phyloP scores from a whole-genome alignment of 1,140 invertebrate species.

The Anastrepha obliqua region DNA sequence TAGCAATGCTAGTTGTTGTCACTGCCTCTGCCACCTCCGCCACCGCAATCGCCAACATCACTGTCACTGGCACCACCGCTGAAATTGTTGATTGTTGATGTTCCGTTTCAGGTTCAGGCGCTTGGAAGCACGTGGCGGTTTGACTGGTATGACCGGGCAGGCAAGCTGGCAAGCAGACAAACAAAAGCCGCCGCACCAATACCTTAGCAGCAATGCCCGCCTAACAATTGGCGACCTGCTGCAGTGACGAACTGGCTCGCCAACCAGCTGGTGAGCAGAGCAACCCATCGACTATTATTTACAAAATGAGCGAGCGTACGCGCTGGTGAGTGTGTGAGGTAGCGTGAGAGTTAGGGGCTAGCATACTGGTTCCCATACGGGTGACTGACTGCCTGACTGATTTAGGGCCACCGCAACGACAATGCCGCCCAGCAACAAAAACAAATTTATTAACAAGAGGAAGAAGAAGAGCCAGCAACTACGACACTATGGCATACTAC shows the following conservation, averaged over 20 bases:
- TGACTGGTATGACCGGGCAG: constrained; percentile 52
- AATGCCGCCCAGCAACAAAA: constrained; percentile 43
- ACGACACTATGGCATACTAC: neutral
- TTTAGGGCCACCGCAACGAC: constrained; percentile 36
- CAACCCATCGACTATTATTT: constrained; percentile 1
- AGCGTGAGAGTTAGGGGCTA: constrained; percentile 13
- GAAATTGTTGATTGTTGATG: constrained; percentile 23
- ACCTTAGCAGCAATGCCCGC: constrained; percentile 14
- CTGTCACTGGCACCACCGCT: neutral
- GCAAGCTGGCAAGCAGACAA: constrained; percentile 8
- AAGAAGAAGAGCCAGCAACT: neutral
- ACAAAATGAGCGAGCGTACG: constrained; percentile 30
- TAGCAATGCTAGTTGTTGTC: constrained; percentile 26
- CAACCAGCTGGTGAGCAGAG: neutral
- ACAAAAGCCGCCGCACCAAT: constrained; percentile 9
- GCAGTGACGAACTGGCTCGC: constrained; percentile 52
- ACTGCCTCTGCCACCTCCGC: neutral
- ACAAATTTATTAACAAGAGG: neutral
- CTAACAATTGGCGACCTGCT: constrained; percentile 33
- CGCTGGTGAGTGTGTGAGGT: constrained; percentile 24
- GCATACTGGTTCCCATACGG: constrained; percentile 30
- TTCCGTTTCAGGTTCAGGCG: constrained; percentile 45
- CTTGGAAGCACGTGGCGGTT: constrained; percentile 53
- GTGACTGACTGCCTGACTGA: constrained; percentile 37
- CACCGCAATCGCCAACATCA: neutral